Conservation (phyloP, 2,888 invertebrate species). For the Sceliomorpha sp. region DNA sequence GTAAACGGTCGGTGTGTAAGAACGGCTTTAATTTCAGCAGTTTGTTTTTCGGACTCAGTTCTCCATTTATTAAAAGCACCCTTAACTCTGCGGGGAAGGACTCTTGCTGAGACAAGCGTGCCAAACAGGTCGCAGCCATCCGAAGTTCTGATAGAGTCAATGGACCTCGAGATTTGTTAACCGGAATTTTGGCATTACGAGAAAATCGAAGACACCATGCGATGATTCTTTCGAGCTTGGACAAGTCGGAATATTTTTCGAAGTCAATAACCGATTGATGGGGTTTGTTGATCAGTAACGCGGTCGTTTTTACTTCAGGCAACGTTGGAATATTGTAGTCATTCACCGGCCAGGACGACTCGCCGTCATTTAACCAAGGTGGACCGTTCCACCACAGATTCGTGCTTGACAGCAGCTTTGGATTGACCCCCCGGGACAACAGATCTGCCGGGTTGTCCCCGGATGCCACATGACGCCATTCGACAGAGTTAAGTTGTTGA, state of each 20-base stretch:
- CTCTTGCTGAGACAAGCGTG: no score
- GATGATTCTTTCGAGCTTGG: background rate
- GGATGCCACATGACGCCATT: constrained; percentile 8
- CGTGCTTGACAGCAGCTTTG: background rate
- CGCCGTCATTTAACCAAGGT: background rate
- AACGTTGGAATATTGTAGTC: background rate
- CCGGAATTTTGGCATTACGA: background rate
- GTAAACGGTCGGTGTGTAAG: constrained; percentile 24
- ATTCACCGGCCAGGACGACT: constrained; percentile 3
- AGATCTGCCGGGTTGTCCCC: constrained; percentile 8
- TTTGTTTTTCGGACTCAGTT: no score
- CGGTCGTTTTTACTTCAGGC: constrained; percentile 5
- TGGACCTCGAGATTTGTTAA: no score
- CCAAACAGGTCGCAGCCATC: no score
- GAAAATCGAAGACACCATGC: constrained; percentile 5
- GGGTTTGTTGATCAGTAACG: background rate
- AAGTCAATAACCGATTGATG: background rate
- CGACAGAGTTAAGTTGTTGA: background rate
- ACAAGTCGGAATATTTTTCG: background rate
- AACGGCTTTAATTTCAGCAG: constrained; percentile 26
- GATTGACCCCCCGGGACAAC: background rate
- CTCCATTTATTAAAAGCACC: no score
- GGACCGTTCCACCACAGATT: constrained; percentile 21
- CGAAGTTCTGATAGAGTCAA: no score
- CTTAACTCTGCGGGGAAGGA: no score